Evolutionary conservation across 2,113 vertebrate genomes (phyloP).

Genomic region (Amphiprion percula): DNA sequence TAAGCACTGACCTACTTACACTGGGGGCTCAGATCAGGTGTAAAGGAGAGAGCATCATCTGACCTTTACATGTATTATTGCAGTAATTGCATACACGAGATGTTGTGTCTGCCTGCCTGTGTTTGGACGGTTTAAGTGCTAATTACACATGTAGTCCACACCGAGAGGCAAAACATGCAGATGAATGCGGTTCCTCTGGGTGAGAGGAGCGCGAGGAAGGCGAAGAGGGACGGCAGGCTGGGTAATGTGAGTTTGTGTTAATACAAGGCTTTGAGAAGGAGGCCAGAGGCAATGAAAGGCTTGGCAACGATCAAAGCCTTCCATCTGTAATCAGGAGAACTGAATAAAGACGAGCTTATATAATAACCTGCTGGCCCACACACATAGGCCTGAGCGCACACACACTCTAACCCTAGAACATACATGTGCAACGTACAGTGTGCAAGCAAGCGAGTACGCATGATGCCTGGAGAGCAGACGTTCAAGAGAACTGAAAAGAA

Average conservation of each 20-base stretch:
- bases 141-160: slow-evolving; percentile 40
- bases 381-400: slow-evolving; percentile 16
- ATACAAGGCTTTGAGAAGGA: slow-evolving; percentile 67
- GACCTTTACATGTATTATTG: slow-evolving; percentile 6
- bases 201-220: neutral
- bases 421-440: neutral
- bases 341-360: slow-evolving; percentile 58
- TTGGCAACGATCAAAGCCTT: slow-evolving; percentile 69
- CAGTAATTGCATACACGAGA: slow-evolving; percentile 3
- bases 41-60: slow-evolving; percentile 31
- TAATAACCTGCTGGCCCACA: slow-evolving; percentile 52
- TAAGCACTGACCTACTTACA: slow-evolving; percentile 53
- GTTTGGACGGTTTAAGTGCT: slow-evolving; percentile 10
- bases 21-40: slow-evolving; percentile 43
- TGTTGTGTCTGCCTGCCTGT: slow-evolving; percentile 25
- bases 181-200: slow-evolving; percentile 26
- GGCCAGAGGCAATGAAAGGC: slow-evolving; percentile 69
- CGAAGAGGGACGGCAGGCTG: neutral
- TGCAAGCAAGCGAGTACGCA: neutral
- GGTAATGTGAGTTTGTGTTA: slow-evolving; percentile 46
- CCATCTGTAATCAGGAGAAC: slow-evolving; percentile 69
- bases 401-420: neutral
- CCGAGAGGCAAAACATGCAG: slow-evolving; percentile 46
- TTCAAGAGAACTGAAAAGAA: slow-evolving; percentile 8
- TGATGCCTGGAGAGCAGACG: slow-evolving; percentile 14